Evolutionary conservation across 2,797 vertebrate species (phyloP).

Genomic region (Thaleichthys pacificus): DNA sequence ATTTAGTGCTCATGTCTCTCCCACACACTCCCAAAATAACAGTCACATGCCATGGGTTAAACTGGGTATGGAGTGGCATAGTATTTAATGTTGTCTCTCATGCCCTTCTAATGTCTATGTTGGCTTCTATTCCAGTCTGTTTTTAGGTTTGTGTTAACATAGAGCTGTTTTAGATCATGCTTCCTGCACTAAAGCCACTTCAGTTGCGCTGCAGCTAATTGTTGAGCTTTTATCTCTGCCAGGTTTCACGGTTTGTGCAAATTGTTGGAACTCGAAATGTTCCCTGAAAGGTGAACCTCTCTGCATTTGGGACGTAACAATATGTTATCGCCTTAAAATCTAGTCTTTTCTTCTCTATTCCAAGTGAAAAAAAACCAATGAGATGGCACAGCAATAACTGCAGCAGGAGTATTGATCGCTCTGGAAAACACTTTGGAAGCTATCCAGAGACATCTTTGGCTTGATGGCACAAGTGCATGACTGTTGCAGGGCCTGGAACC

Average conservation of each 20-base stretch:
- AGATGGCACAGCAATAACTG: slow-evolving; percentile 63
- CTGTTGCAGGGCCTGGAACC: slow-evolving; percentile 73
- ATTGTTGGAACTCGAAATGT: slow-evolving; percentile 63
- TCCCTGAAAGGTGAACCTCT: slow-evolving; percentile 52
- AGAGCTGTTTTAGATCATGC: slow-evolving; percentile 62
- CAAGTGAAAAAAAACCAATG: slow-evolving; percentile 61
- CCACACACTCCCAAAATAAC: slow-evolving; percentile 44
- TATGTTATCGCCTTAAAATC: slow-evolving; percentile 72
- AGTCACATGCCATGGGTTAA: slow-evolving; percentile 69
- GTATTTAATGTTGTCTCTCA: slow-evolving; percentile 58
- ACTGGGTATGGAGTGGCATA: slow-evolving; percentile 64
- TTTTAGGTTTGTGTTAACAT: slow-evolving; percentile 55
- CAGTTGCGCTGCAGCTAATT: slow-evolving; percentile 59
- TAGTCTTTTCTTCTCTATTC: slow-evolving; percentile 69
- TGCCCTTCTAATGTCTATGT: slow-evolving; percentile 34
- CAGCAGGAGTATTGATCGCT: slow-evolving; percentile 77
- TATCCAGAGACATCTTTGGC: slow-evolving; percentile 73
- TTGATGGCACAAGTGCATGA: slow-evolving; percentile 72
- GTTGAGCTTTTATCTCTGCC: slow-evolving; percentile 61
- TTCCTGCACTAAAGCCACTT: slow-evolving; percentile 57
- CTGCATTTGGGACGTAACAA: slow-evolving; percentile 72
- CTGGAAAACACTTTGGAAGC: slow-evolving; percentile 72
- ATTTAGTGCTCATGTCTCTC: neutral
- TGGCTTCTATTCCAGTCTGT: slow-evolving; percentile 54
- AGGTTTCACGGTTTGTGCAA: slow-evolving; percentile 49